Base-by-base conservation (phyloP, 2,888 invertebrate genomes). In the Scaptomyza flava region DNA sequence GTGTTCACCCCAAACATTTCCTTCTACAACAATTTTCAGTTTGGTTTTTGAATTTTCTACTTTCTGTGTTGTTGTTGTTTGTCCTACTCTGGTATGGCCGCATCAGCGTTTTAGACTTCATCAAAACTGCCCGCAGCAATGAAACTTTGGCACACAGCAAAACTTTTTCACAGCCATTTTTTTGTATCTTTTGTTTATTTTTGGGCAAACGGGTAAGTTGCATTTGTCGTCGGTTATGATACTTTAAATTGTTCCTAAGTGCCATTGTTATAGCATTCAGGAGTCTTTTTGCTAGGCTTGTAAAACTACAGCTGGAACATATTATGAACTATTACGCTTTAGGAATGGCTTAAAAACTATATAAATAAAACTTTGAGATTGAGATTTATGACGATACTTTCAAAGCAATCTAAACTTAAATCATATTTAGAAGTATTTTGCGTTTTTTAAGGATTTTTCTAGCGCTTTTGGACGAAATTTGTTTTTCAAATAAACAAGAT, bases 111-210 rank as follows among this genome's bases (percentile, higher is more conserved):
- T 41, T 64, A 20, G 57, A 42, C 48, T 36, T 48, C 33, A 59
- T 63, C 68, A 72, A 68, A 70, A 62, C 56, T 50, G 71, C 72
- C 67, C 41, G 31, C 30, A 74, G 81, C 77, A 34, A 67, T 53
- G 53, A 77, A 81, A 82, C 71, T 81, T 75, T 61, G 12, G 17
- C 33, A 33, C 11, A 33, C 5, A 12, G 57, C 46, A 31, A 62
- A 58, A 61, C 41, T 14, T 45, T 45, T 54, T 27, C 7, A 7
- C 17, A 8, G 8, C 20, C 45, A 11, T 34, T 9, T 17, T 17
- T 12, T 36, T n/a, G 6, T 17, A 23, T 3, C 14, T 14, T 38
- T 14, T 14, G 6, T 38, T 14, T 38, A 7, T 7, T n/a, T 38
- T 38, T n/a, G n/a, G 36, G 38, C 14, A 2, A 38, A 41, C 41